phyloP scores from a whole-genome alignment of 2,113 vertebrate species.

The Cyrtonyx montezumae region DNA sequence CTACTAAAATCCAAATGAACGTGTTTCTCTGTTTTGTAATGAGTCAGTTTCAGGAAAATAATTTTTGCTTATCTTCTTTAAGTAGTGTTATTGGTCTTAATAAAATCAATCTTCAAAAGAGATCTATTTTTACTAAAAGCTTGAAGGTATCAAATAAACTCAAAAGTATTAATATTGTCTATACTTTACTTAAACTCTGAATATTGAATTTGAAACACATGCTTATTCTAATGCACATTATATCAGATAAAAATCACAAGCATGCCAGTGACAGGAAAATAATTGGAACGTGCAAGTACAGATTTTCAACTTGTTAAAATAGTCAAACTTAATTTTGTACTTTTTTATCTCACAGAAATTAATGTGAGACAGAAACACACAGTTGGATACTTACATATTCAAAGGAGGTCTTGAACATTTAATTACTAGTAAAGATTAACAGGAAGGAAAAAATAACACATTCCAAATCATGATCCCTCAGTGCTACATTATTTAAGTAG shows the following conservation, averaged over 20 bases:
- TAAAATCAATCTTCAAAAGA: background rate
- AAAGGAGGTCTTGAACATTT: background rate
- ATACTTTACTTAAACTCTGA: background rate
- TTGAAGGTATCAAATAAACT: background rate
- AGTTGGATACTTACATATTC: background rate
- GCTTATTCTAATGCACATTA: background rate
- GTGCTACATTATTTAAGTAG: background rate
- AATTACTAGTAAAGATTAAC: background rate
- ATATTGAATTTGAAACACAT: background rate
- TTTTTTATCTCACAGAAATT: background rate
- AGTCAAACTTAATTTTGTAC: accelerated
- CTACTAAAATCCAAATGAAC: background rate
- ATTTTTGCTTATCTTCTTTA: background rate
- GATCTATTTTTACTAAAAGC: background rate
- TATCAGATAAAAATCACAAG: accelerated
- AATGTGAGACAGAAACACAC: background rate
- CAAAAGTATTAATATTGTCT: background rate
- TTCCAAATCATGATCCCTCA: background rate
- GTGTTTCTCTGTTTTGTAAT: background rate
- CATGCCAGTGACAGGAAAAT: accelerated
- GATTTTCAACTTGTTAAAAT: background rate
- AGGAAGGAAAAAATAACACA: background rate
- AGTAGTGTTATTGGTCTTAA: background rate
- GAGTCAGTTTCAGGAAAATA: background rate
- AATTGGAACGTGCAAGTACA: background rate